Conservation (phyloP, 2,797 vertebrate genomes). For the Poeciliopsis presidionis region DNA sequence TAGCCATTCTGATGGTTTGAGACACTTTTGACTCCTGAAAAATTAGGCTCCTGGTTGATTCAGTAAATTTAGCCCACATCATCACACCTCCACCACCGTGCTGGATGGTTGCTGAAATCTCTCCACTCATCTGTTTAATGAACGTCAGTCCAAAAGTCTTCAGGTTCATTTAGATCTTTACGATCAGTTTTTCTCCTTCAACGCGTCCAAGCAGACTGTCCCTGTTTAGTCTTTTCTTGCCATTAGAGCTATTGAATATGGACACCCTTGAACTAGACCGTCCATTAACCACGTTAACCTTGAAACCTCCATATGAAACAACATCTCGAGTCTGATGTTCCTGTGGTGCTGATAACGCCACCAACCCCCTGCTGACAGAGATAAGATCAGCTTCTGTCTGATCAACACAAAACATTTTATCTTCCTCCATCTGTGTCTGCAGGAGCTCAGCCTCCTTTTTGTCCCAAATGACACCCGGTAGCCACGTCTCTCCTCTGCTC, state of each 20-base stretch:
- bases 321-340: not conserved
- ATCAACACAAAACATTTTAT: constrained; percentile 27
- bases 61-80: not conserved
- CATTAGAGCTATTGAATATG: not conserved
- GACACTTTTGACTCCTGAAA: not conserved
- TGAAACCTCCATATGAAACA: not conserved
- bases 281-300: no score
- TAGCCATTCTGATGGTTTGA: not conserved
- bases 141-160: not conserved
- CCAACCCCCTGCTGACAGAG: not conserved
- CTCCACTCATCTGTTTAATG: not conserved
- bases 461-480: constrained; percentile 18
- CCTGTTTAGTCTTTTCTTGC: not conserved
- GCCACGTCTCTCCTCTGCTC: constrained; percentile 7
- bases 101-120: not conserved
- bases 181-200: not conserved
- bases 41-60: not conserved
- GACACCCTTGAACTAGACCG: not conserved
- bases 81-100: not conserved
- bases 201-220: not conserved
- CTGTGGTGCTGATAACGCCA: constrained; percentile 8
- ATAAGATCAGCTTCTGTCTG: constrained; percentile 19
- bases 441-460: constrained; percentile 30
- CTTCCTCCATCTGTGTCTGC: constrained; percentile 24
- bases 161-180: not conserved